phyloP scores from a whole-genome alignment of 2,797 vertebrate genomes.

The Gymnodraco acuticeps region DNA sequence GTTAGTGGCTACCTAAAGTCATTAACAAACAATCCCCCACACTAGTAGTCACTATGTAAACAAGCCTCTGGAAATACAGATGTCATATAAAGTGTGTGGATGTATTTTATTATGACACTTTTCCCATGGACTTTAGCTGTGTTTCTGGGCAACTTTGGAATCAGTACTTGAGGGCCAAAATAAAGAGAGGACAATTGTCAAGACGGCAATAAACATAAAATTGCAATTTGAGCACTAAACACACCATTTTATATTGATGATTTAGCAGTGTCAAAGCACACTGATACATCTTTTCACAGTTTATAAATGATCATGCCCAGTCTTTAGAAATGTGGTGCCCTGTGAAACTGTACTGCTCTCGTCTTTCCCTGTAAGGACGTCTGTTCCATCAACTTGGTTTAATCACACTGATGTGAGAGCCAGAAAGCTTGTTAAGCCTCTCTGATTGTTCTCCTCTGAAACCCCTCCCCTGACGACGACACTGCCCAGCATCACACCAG shows the following conservation, averaged over 20 bases:
- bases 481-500: constrained; percentile 62
- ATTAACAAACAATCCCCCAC: no score
- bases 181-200: no score
- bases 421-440: constrained; percentile 72
- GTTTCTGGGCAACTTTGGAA: neutral
- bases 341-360: constrained; percentile 7
- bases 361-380: constrained; percentile 19
- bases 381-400: constrained; percentile 62
- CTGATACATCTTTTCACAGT: neutral
- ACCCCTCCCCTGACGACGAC: constrained; percentile 59
- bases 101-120: neutral
- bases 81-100: no score
- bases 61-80: no score
- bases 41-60: no score
- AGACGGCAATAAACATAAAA: neutral
- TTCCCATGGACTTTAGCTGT: neutral
- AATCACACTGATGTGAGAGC: constrained; percentile 68
- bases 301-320: neutral
- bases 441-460: constrained; percentile 70
- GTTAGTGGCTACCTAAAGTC: no score
- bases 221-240: neutral
- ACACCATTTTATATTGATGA: neutral
- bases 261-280: no score
- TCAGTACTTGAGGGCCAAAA: neutral
- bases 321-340: constrained; percentile 12